phyloP scores from a whole-genome alignment of 2,113 vertebrate species.

The Apaloderma vittatum region DNA sequence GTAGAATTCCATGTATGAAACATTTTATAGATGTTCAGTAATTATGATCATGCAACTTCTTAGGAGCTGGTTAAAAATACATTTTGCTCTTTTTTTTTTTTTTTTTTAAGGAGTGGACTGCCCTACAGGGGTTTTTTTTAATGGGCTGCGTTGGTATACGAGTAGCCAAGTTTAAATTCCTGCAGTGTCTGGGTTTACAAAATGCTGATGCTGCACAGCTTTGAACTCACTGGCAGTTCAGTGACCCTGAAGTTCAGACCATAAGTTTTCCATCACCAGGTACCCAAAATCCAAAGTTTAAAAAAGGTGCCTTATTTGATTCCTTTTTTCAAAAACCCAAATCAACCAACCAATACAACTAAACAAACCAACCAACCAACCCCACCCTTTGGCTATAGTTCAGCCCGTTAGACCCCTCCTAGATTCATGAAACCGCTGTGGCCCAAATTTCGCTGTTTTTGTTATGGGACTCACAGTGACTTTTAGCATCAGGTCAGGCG shows the following conservation, averaged over 20 bases:
- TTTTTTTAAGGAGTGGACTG: not conserved
- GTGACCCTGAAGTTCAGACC: not conserved
- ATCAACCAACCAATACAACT: not conserved
- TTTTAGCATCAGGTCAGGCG: not conserved
- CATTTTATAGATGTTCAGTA: not conserved
- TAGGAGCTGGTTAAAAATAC: not conserved
- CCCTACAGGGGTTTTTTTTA: not conserved
- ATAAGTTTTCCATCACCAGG: rapidly evolving
- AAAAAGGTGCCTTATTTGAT: not conserved
- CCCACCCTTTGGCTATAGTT: not conserved
- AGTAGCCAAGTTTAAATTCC: not conserved
- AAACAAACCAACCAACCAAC: not conserved
- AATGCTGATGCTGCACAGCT: not conserved
- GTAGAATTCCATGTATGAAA: not conserved
- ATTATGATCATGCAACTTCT: not conserved
- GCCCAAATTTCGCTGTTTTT: not conserved
- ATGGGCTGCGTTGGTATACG: not conserved
- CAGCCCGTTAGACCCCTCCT: not conserved
- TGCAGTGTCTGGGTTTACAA: not conserved
- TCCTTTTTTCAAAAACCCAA: not conserved
- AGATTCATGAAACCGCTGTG: not conserved
- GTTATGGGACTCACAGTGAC: not conserved
- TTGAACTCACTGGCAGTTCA: not conserved
- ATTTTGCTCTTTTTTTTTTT: not conserved
- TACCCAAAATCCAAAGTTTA: not conserved